Evolutionary conservation across 1,140 invertebrate species (phyloP).

Genomic region (Drosophila novamexicana): DNA sequence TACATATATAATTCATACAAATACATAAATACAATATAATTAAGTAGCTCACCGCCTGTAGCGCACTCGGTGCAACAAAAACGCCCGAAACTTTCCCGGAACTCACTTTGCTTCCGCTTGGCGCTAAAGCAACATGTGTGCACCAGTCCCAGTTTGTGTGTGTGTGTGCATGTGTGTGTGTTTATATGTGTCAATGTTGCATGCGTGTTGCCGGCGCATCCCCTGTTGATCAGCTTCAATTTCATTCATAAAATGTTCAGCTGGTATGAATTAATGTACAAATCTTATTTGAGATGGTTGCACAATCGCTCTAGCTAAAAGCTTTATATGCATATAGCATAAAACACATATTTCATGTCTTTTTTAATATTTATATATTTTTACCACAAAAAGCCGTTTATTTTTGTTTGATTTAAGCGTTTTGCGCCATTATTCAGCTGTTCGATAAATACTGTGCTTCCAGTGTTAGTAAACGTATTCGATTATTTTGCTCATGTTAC

Average conservation of each 20-base stretch:
- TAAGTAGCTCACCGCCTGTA: constrained; percentile 29
- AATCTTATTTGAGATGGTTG: not conserved
- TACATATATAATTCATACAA: not conserved
- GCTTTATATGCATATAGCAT: no score
- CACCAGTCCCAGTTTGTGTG: constrained; percentile 33
- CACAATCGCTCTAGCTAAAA: no score
- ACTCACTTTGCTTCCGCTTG: constrained; percentile 50
- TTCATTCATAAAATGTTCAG: constrained; percentile 48
- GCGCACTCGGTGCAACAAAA: constrained; percentile 7
- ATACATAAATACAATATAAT: not conserved
- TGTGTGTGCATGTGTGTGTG: constrained; percentile 14
- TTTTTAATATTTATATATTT: not conserved
- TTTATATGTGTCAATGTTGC: constrained; percentile 9
- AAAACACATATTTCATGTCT: not conserved
- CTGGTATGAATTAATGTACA: not conserved
- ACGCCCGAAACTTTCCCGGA: constrained; percentile 53
- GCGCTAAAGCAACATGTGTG: constrained; percentile 73
- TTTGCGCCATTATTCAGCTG: constrained; percentile 28
- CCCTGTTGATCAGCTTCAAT: constrained; percentile 37
- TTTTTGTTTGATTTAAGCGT: not conserved
- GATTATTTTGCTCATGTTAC: not conserved
- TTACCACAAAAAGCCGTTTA: not conserved
- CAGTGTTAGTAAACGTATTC: constrained; percentile 28
- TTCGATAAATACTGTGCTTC: not conserved
- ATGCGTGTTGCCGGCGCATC: constrained; percentile 25